Conservation (phyloP, 2,888 invertebrate species). For the Leptopilina drosophilae region DNA sequence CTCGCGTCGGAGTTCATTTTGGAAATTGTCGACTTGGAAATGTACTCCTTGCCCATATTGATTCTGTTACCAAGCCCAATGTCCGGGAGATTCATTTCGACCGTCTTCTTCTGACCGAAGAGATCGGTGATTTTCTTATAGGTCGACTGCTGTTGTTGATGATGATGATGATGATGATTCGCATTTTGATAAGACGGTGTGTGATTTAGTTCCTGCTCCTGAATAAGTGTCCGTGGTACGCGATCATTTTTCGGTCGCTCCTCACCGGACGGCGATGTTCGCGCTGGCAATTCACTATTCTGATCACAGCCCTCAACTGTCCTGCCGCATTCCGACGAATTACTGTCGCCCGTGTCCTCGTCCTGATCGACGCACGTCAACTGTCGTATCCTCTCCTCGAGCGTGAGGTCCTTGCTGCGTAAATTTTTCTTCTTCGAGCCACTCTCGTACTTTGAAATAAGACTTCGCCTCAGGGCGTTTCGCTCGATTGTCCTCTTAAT, state of each 20-base stretch:
- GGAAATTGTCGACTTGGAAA: conserved; percentile 75
- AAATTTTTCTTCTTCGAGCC: conserved; percentile 79
- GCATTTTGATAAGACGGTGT: not conserved
- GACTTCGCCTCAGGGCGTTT: conserved; percentile 88
- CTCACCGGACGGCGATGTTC: conserved; percentile 84
- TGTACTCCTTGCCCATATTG: conserved; percentile 60
- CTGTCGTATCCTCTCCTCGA: conserved; percentile 91
- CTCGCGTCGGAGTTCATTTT: conserved; percentile 81
- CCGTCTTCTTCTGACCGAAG: conserved; percentile 79
- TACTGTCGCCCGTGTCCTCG: conserved; percentile 77
- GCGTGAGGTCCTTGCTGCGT: conserved; percentile 83
- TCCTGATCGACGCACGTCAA: conserved; percentile 90
- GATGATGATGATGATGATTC: conserved; percentile 31
- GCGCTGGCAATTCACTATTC: conserved; percentile 76
- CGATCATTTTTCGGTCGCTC: conserved; percentile 76
- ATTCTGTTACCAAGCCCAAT: conserved; percentile 62
- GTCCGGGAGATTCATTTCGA: conserved; percentile 70
- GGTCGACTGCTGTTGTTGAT: conserved; percentile 76
- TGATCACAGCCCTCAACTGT: conserved; percentile 55
- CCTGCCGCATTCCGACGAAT: conserved; percentile 56
- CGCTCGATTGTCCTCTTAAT: conserved; percentile 88
- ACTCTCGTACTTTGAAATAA: conserved; percentile 82
- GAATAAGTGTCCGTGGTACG: conserved; percentile 2
- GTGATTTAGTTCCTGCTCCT: conserved; percentile 23
- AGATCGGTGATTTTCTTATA: conserved; percentile 83